Conservation (phyloP, 2,888 invertebrate species). For the Pyrrhopygopsis socrates region DNA sequence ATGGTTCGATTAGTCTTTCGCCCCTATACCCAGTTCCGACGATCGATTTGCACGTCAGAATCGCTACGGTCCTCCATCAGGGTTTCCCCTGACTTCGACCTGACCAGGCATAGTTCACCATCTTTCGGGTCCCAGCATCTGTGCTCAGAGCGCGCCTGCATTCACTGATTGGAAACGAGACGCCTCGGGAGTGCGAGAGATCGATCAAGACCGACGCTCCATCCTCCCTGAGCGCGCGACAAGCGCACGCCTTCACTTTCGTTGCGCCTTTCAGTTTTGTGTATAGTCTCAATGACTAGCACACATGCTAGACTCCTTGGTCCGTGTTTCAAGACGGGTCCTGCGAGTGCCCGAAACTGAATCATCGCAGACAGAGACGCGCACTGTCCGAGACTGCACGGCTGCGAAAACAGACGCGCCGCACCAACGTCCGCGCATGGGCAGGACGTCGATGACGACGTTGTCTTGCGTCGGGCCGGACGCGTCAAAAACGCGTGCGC, state of each 20-base stretch:
- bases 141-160: neutral
- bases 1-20: too few relatives aligned
- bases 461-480: slow-evolving; percentile 88
- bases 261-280: neutral
- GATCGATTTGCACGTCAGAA: slow-evolving; percentile 83
- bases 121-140: neutral
- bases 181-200: neutral
- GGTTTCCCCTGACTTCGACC: slow-evolving; percentile 97
- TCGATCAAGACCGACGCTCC: slow-evolving; percentile 6
- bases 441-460: slow-evolving; percentile 88
- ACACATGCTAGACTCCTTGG: neutral
- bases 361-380: slow-evolving; percentile 90
- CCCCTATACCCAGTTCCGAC: neutral
- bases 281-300: neutral
- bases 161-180: neutral
- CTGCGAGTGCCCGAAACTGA: slow-evolving; percentile 73
- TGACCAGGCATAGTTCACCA: slow-evolving; percentile 90
- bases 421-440: slow-evolving; percentile 88
- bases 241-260: neutral
- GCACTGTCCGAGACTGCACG: slow-evolving; percentile 89
- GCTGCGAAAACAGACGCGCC: slow-evolving; percentile 86
- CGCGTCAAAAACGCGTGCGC: slow-evolving; percentile 88
- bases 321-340: neutral
- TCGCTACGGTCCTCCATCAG: slow-evolving; percentile 97
- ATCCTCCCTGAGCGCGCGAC: neutral